Conservation (phyloP, 2,797 vertebrate species). For the Leptatherina wallacei region DNA sequence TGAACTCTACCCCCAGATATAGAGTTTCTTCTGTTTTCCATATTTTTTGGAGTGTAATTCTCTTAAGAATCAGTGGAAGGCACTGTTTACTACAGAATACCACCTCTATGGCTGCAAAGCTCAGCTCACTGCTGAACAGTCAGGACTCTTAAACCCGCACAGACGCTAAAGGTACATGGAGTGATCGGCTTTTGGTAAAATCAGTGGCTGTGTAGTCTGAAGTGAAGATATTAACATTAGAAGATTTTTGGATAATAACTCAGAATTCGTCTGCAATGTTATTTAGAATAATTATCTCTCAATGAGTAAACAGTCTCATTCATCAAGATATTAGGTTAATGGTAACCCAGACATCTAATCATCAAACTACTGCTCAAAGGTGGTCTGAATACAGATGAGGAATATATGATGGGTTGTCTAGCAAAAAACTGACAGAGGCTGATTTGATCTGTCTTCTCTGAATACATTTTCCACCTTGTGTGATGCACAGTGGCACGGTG, state of each 20-base stretch:
- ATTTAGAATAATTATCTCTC: background rate
- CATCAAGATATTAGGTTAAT: conserved; percentile 5
- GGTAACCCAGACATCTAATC: background rate
- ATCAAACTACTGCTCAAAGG: conserved; percentile 3
- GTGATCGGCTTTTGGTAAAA: conserved; percentile 17
- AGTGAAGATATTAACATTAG: background rate
- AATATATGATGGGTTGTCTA: conserved; percentile 23
- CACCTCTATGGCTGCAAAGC: conserved; percentile 14
- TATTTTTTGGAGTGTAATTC: conserved; percentile 62
- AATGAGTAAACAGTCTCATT: conserved; percentile 13
- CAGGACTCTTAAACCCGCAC: conserved; percentile 27
- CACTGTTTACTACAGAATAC: conserved; percentile 80
- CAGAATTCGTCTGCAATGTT: background rate
- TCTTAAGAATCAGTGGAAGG: conserved; percentile 77
- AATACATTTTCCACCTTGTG: conserved; percentile 80
- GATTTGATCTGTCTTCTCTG: conserved; percentile 54
- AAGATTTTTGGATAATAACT: conserved; percentile 11
- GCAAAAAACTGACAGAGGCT: conserved; percentile 37
- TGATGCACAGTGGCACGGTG: conserved; percentile 63
- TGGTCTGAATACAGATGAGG: conserved; percentile 16
- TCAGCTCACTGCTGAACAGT: conserved; percentile 34
- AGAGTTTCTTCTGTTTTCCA: conserved; percentile 17
- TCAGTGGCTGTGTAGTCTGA: background rate
- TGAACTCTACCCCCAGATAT: background rate
- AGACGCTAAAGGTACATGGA: conserved; percentile 28